Evolutionary conservation across 2,113 vertebrate genomes (phyloP), one percentile per base, ranked within the genome.

Genomic region (Stegastes partitus): DNA sequence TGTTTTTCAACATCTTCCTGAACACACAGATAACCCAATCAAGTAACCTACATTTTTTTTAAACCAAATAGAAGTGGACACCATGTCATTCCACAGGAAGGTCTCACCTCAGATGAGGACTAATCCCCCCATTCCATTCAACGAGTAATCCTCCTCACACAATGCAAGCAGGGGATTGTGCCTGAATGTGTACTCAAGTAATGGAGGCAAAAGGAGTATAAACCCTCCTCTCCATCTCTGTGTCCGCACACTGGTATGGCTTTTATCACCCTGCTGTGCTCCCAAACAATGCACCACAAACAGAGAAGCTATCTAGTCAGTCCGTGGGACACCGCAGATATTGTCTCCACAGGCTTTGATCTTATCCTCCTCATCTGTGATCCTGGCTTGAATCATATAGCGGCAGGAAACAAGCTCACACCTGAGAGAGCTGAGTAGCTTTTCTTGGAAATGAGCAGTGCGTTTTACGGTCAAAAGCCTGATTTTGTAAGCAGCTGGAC

Each of bases 251-350:
- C 50, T 79, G 28, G 21, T 10, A 39, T 74, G 70, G 66, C 77
- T 81, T 76, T 91, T 84, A 86, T 79, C 90, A 79, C 81, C 74
- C 73, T 18, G 65, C 44, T 66, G 44, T 39, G 25, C 81, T 85
- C 57, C 61, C 31, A 82, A 75, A 91, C 92, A 93, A 92, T 92
- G 84, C 67, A 49, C 26, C 67, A 15, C 90, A 91, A 92, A 93
- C 88, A 91, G 57, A 58, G 76, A 51, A 50, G 84, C 72, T 89
- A 87, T 87, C 81, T 47, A 12, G 12, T 44, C 47, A 28, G 42
- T 77, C 63, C 54, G 63, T 11, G n/a, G 56, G 70, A 69, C 49
- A 19, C 64, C 1, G 14, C 45, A 57, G 16, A 62, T 59, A 67
- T 58, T 34, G 66, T 85, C 87, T 90, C 71, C 47, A 53, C 37